Evolutionary conservation across 2,113 vertebrate species (phyloP), one percentile per base, ranked within the genome.

Genomic region (Rynchops niger): DNA sequence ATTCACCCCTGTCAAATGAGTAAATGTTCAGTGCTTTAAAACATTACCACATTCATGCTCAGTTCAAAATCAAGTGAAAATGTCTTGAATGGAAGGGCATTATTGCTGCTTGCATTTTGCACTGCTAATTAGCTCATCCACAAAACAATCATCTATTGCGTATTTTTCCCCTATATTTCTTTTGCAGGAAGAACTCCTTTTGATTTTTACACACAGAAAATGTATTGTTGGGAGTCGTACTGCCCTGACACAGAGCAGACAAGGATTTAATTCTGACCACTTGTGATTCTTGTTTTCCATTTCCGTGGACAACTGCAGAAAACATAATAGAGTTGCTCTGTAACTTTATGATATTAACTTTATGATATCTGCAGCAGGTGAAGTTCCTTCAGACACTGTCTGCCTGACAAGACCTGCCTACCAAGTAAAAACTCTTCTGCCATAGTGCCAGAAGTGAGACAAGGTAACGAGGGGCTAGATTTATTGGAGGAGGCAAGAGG

Each of bases 1-100:
- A 94, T 90, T 97, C 91, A 94, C 92, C 93, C 42, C 65, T 73
- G 67, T 89, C 76, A 82, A 66, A 93, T 82, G 83, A 56, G 50
- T 93, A 89, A 90, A 78, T 42, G 43, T 71, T 53, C 73, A 66
- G 70, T 47, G 56, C 83, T 95, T 86, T 95, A 89, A 94, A 96
- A 65, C 67, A 78, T 95, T 55, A 83, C 47, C 88, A 82, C 70
- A 95, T 76, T 52, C 77, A 81, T 1, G 0, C 53, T 88, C 15
- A 14, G 71, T 74, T 84, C 53, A 93, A 95, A 95, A 95, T 79
- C 82, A 86, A 92, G 81, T 70, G 12, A 83, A 23, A 95, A 49
- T 61, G 55, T 78, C 77, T 84, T 87, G 70, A 95, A 87, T 58
- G 45, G 22, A 91, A 70, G 27, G 16, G 11, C 55, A 50, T 89